Evolutionary conservation across 1,140 invertebrate species (phyloP).

Genomic region (Branchinecta lynchi): DNA sequence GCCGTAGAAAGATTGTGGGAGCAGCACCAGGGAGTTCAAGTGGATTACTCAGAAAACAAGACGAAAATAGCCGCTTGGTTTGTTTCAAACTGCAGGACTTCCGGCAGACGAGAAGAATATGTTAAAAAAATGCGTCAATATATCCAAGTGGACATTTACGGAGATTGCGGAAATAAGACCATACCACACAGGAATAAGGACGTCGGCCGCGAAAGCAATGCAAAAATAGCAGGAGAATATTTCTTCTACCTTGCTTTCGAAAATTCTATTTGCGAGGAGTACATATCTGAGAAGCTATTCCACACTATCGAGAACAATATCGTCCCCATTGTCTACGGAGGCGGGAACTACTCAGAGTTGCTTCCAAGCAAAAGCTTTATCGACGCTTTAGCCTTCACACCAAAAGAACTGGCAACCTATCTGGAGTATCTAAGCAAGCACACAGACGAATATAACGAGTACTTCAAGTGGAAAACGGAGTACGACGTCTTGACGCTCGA

Average conservation of each 20-base stretch:
- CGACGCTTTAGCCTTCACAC: constrained; percentile 28
- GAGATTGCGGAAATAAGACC: too few species aligned
- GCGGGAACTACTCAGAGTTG: constrained; percentile 26
- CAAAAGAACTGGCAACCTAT: constrained; percentile 25
- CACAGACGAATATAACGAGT: constrained; percentile 23
- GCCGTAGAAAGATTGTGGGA: too few species aligned
- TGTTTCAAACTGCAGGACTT: too few species aligned
- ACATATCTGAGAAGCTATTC: constrained; percentile 35
- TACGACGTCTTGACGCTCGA: constrained; percentile 7
- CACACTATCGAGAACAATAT: constrained; percentile 24
- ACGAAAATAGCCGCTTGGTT: too few species aligned
- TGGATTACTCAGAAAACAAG: too few species aligned
- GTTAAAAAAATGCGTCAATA: too few species aligned
- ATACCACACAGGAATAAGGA: too few species aligned
- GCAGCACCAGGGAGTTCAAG: too few species aligned
- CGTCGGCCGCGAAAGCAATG: too few species aligned
- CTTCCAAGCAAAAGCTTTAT: constrained; percentile 30
- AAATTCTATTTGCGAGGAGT: constrained; percentile 34
- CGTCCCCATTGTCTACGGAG: constrained; percentile 30
- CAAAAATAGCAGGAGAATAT: constrained; percentile 24
- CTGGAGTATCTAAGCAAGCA: constrained; percentile 24
- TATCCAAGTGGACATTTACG: too few species aligned
- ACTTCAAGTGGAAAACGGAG: constrained; percentile 19
- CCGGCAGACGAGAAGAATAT: too few species aligned
- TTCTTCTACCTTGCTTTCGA: constrained; percentile 35